Conservation (phyloP, 2,797 vertebrate species). For the Falco berigora region DNA sequence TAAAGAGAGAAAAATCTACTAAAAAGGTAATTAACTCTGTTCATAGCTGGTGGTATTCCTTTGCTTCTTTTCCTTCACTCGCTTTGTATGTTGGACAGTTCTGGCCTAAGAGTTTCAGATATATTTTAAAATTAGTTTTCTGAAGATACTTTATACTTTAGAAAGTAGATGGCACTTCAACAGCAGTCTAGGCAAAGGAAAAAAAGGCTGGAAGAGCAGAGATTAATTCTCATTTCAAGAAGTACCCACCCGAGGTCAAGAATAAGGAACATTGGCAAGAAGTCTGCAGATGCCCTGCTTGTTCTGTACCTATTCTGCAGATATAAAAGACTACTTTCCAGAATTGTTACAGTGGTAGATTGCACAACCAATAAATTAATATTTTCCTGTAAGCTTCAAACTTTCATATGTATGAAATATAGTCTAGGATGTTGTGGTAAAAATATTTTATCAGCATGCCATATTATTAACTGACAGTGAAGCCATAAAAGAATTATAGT, state of each 20-base stretch:
- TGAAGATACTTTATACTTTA: not conserved
- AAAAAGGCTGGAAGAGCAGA: not conserved
- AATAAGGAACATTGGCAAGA: not conserved
- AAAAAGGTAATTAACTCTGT: not conserved
- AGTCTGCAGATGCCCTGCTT: not conserved
- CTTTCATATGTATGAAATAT: not conserved
- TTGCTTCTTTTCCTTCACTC: not conserved
- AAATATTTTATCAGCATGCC: not conserved
- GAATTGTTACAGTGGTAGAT: not conserved
- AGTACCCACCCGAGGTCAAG: not conserved
- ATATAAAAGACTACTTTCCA: not conserved
- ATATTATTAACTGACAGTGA: not conserved
- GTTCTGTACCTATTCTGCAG: not conserved
- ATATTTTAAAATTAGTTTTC: not conserved
- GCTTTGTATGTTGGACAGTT: not conserved
- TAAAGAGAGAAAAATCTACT: not conserved
- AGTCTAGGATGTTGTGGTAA: not conserved
- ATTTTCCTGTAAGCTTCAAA: not conserved
- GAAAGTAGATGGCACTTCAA: not conserved
- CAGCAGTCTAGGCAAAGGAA: not conserved
- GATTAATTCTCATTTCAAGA: not conserved
- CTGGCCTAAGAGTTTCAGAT: not conserved
- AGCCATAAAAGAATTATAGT: not conserved
- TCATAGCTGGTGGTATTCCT: not conserved
- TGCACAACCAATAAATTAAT: not conserved